Evolutionary conservation across 2,797 vertebrate genomes (phyloP).

Genomic region (Lepus townsendii): DNA sequence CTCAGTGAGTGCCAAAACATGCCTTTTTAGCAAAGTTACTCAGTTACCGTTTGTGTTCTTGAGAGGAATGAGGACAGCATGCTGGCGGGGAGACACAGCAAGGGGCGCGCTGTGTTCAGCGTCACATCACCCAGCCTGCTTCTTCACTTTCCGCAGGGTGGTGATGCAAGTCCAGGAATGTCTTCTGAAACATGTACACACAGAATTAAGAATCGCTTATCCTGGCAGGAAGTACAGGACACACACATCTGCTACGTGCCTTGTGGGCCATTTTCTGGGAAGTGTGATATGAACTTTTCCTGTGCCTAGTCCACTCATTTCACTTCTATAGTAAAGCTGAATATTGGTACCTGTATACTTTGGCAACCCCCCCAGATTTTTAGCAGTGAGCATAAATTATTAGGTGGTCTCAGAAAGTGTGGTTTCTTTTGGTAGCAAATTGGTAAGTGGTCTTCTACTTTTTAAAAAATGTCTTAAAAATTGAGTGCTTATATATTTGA

Average conservation of each 20-base stretch:
- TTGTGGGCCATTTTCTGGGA: conserved; percentile 1
- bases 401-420: conserved; percentile 45
- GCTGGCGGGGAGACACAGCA: background rate
- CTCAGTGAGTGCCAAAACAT: background rate
- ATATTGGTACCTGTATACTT: conserved; percentile 20
- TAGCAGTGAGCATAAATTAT: conserved; percentile 24
- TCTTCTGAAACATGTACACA: conserved; percentile 42
- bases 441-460: background rate
- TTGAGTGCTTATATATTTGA: conserved; percentile 26
- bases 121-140: conserved; percentile 21
- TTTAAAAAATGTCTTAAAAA: background rate
- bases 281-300: conserved; percentile 5
- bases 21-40: conserved; percentile 38
- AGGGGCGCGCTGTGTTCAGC: background rate
- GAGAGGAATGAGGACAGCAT: conserved; percentile 38
- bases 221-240: conserved; percentile 40
- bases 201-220: conserved; percentile 56
- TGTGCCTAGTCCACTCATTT: background rate
- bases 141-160: conserved; percentile 35
- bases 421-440: background rate
- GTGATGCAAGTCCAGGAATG: conserved; percentile 47
- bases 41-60: conserved; percentile 45
- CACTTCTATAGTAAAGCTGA: conserved; percentile 36
- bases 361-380: conserved; percentile 3
- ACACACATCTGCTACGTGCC: background rate